These are phyloP conservation scores for Zosterops hypoxanthus DNA, from an alignment of 2,113 vertebrate genomes.

Conservation along the genomic window DNA sequence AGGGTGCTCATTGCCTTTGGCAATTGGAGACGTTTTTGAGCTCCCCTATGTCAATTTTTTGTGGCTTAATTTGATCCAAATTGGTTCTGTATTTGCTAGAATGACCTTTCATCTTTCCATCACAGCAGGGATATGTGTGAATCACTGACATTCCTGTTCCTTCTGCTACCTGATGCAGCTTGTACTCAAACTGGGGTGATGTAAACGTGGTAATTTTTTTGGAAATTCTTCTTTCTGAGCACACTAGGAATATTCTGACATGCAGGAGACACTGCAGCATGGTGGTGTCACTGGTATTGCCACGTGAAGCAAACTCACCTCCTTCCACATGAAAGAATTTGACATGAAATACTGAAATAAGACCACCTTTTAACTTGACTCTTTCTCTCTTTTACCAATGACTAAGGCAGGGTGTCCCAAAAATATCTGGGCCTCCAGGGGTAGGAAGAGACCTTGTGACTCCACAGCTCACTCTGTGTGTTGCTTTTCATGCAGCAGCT, in stretches of 20 bases:
- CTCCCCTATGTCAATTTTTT: background rate
- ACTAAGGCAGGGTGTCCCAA: background rate
- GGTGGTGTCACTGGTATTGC: background rate
- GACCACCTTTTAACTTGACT: background rate
- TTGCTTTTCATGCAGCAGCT: background rate
- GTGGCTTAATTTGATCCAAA: background rate
- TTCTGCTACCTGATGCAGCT: background rate
- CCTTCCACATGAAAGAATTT: background rate
- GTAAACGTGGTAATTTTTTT: background rate
- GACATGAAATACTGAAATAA: background rate
- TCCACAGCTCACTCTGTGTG: background rate
- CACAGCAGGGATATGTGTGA: background rate
- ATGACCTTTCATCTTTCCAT: background rate
- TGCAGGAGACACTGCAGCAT: background rate
- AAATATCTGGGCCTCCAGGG: background rate
- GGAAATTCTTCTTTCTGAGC: background rate
- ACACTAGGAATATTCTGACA: background rate
- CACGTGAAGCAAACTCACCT: background rate
- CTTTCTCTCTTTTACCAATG: background rate
- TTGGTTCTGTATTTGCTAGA: background rate
- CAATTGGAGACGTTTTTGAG: background rate
- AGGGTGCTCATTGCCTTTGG: background rate
- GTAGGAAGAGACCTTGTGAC: conserved; percentile 10
- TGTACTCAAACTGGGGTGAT: background rate
- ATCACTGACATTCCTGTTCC: background rate